Base-by-base conservation (phyloP, 2,113 vertebrate genomes). In the Aegithalos caudatus region DNA sequence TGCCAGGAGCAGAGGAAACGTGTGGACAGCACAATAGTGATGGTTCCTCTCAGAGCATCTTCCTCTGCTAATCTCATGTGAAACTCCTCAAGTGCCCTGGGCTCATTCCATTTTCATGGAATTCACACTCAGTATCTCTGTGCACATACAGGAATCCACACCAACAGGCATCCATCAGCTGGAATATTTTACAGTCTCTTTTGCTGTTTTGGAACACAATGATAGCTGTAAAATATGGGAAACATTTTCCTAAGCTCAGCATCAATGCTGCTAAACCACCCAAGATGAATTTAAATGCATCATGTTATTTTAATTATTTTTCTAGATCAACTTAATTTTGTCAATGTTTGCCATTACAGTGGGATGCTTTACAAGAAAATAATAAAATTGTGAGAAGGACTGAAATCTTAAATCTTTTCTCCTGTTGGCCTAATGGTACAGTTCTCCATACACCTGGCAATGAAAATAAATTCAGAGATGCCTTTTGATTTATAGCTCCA, bases 401-500 rank as follows among this genome's bases (percentile, higher is more conserved):
- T n/a, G 11, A 89, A 96, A 94, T 65, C 72, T 87, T 92, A 74
- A 67, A 91, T 94, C 79, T 94, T 82, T 72, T 57, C 56, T 82
- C 87, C 61, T 5, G 2, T 79, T 78, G 42, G 64, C 35, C 86
- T 81, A 58, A 81, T 58, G 62, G 91, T 81, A 82, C 84, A 89
- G 60, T 42, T 94, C 92, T 97, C 82, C 81, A 44, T 44, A 66
- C 9, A 97, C 92, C 86, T 95, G 51, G 85, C 65, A 94, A 17
- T 24, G 38, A 86, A 71, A 93, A 89, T 67, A 84, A 94, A 95
- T 88, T 87, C 74, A 66, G 86, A 80, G 45, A 92, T 72, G 62
- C 12, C 50, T 86, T 79, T 17, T 91, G 79, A 97, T 96, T 95
- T 95, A 97, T 22, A 88, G 86, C 33, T 88, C 70, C 88, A 96